phyloP scores from a whole-genome alignment of 2,113 vertebrate species.

The Apteryx mantelli region DNA sequence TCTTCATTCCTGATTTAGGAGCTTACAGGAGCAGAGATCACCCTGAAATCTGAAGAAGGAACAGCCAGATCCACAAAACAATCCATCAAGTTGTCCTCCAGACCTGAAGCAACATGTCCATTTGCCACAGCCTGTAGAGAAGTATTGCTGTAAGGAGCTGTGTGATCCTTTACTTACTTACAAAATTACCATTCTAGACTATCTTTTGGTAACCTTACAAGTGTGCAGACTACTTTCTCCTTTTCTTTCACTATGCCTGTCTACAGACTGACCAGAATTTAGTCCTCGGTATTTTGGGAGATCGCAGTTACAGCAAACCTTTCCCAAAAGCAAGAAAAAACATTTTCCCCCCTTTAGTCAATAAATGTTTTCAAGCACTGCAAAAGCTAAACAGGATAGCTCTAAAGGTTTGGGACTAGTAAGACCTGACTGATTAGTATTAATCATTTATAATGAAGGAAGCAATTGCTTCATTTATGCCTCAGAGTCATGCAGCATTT shows the following conservation, averaged over 20 bases:
- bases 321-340: neutral
- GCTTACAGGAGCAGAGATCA: neutral
- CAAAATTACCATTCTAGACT: neutral
- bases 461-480: neutral
- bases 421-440: neutral
- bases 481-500: constrained; percentile 21
- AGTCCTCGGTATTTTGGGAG: neutral
- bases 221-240: fast-evolving
- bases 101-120: neutral
- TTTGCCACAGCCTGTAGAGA: neutral
- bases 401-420: constrained; percentile 15
- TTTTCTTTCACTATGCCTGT: neutral
- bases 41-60: neutral
- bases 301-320: neutral
- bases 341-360: neutral
- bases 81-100: neutral
- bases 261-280: neutral
- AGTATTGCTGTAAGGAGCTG: neutral
- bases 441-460: constrained; percentile 13
- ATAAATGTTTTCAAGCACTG: neutral
- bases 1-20: neutral
- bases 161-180: neutral
- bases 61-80: neutral
- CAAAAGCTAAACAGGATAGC: neutral
- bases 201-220: neutral